Conservation (phyloP, 2,888 invertebrate species). For the Trissoscelio sp. region DNA sequence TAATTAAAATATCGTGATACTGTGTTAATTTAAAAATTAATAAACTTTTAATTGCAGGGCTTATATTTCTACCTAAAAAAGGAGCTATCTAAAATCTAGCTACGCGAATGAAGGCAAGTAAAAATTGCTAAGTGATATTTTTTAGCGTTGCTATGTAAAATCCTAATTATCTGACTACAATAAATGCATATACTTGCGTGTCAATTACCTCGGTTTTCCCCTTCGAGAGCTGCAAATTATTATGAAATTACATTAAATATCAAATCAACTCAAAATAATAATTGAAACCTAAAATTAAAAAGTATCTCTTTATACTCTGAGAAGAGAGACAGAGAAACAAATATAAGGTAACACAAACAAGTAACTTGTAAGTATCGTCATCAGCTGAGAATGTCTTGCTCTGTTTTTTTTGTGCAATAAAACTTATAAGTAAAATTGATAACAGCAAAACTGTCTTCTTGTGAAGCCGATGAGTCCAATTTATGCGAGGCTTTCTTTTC, state of each 20-base stretch:
- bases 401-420: slow-evolving; percentile 18
- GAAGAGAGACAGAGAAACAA: slow-evolving; percentile 51
- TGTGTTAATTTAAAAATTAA: slow-evolving; percentile 31
- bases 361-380: slow-evolving; percentile 53
- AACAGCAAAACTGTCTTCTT: slow-evolving; percentile 75
- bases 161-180: slow-evolving; percentile 55
- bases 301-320: slow-evolving; percentile 14
- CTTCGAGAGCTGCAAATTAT: slow-evolving; percentile 70
- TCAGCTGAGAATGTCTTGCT: slow-evolving; percentile 68
- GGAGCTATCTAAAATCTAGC: slow-evolving; percentile 60
- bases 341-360: slow-evolving; percentile 46
- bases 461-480: slow-evolving; percentile 78
- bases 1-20: slow-evolving; percentile 36
- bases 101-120: slow-evolving; percentile 64
- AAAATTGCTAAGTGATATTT: slow-evolving; percentile 62
- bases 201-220: slow-evolving; percentile 70
- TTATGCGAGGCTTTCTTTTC: slow-evolving; percentile 40
- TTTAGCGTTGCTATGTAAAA: slow-evolving; percentile 59
- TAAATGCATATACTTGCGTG: slow-evolving; percentile 69
- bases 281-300: slow-evolving; percentile 54
- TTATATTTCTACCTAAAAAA: slow-evolving; percentile 56
- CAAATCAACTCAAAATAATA: slow-evolving; percentile 52
- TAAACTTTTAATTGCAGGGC: slow-evolving; percentile 35
- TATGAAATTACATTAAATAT: slow-evolving; percentile 67
- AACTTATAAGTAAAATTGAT: slow-evolving; percentile 45